Conservation (phyloP, 53 echinoderm and acorn worm genomes). For the Antedon mediterranea region DNA sequence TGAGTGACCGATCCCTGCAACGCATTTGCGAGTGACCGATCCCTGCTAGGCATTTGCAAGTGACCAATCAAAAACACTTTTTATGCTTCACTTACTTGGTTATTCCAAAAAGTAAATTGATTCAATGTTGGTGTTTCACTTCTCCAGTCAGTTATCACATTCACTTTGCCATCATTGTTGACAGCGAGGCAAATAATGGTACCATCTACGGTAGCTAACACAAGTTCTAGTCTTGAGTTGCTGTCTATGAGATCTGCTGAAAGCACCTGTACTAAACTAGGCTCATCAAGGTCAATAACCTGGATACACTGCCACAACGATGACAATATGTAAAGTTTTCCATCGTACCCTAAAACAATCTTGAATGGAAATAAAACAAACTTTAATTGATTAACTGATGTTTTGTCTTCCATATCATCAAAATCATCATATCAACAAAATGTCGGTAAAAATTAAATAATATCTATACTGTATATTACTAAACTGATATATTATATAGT, state of each 20-base stretch:
- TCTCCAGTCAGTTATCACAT: conserved; percentile 20
- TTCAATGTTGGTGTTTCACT: conserved; percentile 28
- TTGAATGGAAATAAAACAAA: conserved; percentile 4
- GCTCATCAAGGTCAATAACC: conserved; percentile 36
- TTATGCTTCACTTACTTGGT: conserved; percentile 24
- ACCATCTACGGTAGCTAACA: conserved; percentile 54
- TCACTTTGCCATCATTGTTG: neutral
- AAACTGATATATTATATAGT: too few relatives aligned
- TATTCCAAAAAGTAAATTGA: conserved; percentile 34
- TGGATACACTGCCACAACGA: conserved; percentile 38
- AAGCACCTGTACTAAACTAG: conserved; percentile 29
- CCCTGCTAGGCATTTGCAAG: too few relatives aligned
- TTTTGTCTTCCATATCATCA: too few relatives aligned
- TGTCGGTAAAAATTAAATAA: too few relatives aligned
- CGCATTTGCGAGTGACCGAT: too few relatives aligned
- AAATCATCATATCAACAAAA: too few relatives aligned
- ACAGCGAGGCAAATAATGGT: conserved; percentile 35
- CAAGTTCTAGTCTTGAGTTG: conserved; percentile 41
- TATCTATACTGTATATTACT: too few relatives aligned
- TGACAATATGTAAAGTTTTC: conserved; percentile 56
- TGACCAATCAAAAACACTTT: too few relatives aligned
- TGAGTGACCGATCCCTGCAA: too few relatives aligned
- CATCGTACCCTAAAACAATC: conserved; percentile 44
- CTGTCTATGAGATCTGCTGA: conserved; percentile 47
- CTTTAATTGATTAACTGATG: too few relatives aligned